These are phyloP conservation scores for Drosophila neotestacea DNA, from an alignment of 2,888 invertebrate species.

Conservation along the genomic window DNA sequence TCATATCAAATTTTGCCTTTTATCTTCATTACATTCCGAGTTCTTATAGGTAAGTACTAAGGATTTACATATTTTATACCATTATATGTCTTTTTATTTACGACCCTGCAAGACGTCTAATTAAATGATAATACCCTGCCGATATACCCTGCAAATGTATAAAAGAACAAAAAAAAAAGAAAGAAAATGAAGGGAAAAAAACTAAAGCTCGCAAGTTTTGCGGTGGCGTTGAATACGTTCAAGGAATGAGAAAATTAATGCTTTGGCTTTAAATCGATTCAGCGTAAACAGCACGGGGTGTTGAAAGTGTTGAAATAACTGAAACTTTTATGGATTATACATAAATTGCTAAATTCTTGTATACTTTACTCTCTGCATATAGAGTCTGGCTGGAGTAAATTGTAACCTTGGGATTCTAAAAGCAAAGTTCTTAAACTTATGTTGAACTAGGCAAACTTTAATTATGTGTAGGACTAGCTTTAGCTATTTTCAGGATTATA, in stretches of 20 bases:
- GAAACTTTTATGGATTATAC: constrained; percentile 18
- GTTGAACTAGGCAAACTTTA: neutral
- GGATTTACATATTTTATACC: too few relatives aligned
- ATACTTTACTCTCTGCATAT: neutral
- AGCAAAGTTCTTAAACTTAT: neutral
- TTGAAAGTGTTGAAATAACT: neutral
- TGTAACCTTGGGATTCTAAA: neutral
- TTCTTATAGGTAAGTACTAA: neutral
- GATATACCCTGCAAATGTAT: neutral
- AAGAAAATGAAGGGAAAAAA: neutral
- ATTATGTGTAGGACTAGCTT: too few relatives aligned
- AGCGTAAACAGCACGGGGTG: neutral
- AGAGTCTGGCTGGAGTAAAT: too few relatives aligned
- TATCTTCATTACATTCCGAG: neutral
- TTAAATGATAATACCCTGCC: neutral
- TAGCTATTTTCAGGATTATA: too few relatives aligned
- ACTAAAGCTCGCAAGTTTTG: constrained; percentile 12
- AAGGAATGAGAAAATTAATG: constrained; percentile 23
- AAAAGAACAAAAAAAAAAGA: neutral
- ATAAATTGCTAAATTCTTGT: constrained; percentile 2
- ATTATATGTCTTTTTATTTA: neutral
- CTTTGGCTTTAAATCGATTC: constrained; percentile 3
- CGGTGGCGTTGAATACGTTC: neutral
- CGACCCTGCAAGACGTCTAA: too few relatives aligned
- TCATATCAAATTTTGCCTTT: neutral